These are phyloP conservation scores for Pyrocephalus nanus DNA, from an alignment of 2,797 vertebrate genomes.

Conservation along the genomic window DNA sequence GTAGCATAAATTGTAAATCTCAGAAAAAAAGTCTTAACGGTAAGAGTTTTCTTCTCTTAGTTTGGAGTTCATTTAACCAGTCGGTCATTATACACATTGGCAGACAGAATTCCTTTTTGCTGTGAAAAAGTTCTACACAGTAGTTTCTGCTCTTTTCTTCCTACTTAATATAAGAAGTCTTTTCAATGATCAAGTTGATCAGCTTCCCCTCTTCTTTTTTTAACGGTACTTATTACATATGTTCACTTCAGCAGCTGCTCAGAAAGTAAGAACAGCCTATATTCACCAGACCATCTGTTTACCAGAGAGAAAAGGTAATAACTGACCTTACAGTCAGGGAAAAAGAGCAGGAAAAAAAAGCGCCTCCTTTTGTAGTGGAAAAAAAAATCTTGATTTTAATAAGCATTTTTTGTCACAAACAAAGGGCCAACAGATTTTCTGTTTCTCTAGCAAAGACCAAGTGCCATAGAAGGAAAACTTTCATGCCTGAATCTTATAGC, in stretches of 20 bases:
- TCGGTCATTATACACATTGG: not conserved
- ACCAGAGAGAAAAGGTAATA: constrained; percentile 10
- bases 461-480: not conserved
- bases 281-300: constrained; percentile 37
- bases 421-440: not conserved
- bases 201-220: fast-evolving
- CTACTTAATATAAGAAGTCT: not conserved
- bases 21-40: not conserved
- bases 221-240: constrained; percentile 39
- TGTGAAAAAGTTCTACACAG: not conserved
- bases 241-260: constrained; percentile 30
- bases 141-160: not conserved
- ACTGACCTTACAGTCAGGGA: not conserved
- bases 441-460: not conserved
- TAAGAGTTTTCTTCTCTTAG: not conserved
- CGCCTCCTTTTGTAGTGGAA: not conserved
- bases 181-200: not conserved
- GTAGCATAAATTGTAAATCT: not conserved
- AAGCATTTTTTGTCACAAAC: not conserved
- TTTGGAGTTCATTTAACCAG: constrained; percentile 5
- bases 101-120: not conserved
- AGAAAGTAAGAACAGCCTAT: constrained; percentile 16
- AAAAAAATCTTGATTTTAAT: not conserved
- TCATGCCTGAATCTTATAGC: not conserved
- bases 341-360: not conserved